A percentile compares a stretch with the other conserved stretches of the same genome.
Evolutionary conservation across 53 echinoderm and acorn worm species (phyloP).

Genomic region (Paracentrotus lividus): DNA sequence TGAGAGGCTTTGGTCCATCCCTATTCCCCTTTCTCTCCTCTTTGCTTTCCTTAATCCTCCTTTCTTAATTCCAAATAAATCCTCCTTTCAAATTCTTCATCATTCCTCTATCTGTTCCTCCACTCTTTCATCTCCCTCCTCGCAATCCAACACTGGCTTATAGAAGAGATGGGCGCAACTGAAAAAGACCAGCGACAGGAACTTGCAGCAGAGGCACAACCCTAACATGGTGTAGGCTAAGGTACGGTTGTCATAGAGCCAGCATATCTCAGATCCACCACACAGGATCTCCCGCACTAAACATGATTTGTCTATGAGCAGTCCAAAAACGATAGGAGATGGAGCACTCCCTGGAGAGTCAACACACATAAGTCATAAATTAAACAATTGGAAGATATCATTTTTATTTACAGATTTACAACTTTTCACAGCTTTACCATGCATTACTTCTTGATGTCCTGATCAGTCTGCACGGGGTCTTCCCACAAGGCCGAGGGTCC

Average conservation of each 20-base stretch:
- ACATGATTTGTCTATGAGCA: constrained; percentile 89
- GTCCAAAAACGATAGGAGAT: constrained; percentile 86
- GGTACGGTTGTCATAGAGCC: constrained; percentile 85
- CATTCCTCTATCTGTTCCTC: constrained; percentile 24
- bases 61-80: background rate
- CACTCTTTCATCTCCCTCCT: background rate
- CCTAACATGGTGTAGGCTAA: constrained; percentile 71
- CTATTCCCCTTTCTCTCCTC: background rate
- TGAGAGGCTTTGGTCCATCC: too few relatives aligned
- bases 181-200: constrained; percentile 68
- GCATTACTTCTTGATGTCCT: too few relatives aligned
- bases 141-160: constrained; percentile 47
- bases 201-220: constrained; percentile 41
- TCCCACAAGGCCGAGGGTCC: too few relatives aligned
- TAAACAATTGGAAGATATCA: too few relatives aligned
- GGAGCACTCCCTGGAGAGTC: constrained; percentile 79
- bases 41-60: background rate
- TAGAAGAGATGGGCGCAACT: constrained; percentile 64
- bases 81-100: background rate
- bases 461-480: too few relatives aligned
- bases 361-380: background rate
- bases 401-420: too few relatives aligned
- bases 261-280: constrained; percentile 80
- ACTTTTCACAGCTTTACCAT: too few relatives aligned
- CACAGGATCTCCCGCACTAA: constrained; percentile 88